Conservation (phyloP, 2,888 invertebrate genomes). For the Ormyrus rosae region DNA sequence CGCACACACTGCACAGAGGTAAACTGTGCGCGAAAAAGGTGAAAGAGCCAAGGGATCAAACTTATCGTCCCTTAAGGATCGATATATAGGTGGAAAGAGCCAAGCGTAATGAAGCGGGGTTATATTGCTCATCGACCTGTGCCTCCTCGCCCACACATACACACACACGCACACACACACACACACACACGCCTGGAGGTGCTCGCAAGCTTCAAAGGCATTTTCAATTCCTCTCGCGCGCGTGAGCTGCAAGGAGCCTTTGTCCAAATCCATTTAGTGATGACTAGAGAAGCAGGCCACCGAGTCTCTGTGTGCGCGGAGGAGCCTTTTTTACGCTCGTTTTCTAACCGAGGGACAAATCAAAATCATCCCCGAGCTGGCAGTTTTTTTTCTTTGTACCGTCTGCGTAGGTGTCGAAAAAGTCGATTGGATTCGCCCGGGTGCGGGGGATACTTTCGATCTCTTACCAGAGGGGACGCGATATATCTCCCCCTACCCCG, state of each 20-base stretch:
- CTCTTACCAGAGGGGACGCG: no score
- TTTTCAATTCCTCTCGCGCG: conserved; percentile 10
- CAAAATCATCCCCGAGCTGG: conserved; percentile 26
- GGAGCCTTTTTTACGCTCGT: neutral
- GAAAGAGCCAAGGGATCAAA: neutral
- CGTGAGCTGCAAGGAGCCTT: neutral
- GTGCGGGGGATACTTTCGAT: neutral
- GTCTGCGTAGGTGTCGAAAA: neutral
- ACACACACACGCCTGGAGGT: neutral
- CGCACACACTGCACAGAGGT: neutral
- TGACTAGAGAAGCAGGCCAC: neutral
- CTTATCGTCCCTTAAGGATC: neutral
- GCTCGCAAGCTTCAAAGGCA: conserved; percentile 21
- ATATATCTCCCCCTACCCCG: no score
- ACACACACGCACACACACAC: no score
- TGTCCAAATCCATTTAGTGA: conserved; percentile 40
- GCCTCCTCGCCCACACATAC: neutral
- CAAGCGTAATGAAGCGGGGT: conserved; percentile 14
- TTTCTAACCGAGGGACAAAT: conserved; percentile 2
- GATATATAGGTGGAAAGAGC: conserved; percentile 5
- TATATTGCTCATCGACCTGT: conserved; percentile 5
- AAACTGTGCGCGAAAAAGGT: neutral
- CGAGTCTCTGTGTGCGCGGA: neutral
- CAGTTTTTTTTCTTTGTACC: neutral
- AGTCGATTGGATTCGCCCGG: conserved; percentile 8